Evolutionary conservation across 2,888 invertebrate genomes (phyloP).

Genomic region (Synanthedon andrenaeformis): DNA sequence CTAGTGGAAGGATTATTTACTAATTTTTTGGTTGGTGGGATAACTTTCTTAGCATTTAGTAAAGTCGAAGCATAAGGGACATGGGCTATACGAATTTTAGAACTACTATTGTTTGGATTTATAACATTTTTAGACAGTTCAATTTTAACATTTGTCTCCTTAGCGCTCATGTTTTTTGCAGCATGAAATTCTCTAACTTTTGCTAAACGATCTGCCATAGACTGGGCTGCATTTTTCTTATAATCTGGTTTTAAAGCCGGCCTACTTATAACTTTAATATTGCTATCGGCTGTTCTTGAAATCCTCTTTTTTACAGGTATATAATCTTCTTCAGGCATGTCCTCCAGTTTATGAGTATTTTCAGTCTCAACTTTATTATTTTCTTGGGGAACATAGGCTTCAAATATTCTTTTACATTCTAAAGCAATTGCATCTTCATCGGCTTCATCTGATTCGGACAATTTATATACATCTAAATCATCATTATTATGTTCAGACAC

Average conservation of each 20-base stretch:
- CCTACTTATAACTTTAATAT: constrained; percentile 38
- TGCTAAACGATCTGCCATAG: constrained; percentile 60
- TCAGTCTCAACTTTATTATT: constrained; percentile 34
- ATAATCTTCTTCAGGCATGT: constrained; percentile 47
- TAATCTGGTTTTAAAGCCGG: constrained; percentile 62
- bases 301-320: constrained; percentile 74
- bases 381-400: constrained; percentile 75
- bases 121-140: constrained; percentile 32
- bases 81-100: constrained; percentile 78
- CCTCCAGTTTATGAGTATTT: constrained; percentile 18
- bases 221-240: constrained; percentile 68
- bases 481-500: constrained; percentile 18
- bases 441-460: constrained; percentile 73
- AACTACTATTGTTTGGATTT: constrained; percentile 24
- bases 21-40: constrained; percentile 60
- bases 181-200: constrained; percentile 62
- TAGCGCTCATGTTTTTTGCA: constrained; percentile 29
- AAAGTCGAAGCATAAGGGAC: constrained; percentile 82
- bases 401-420: constrained; percentile 89
- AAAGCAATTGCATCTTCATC: constrained; percentile 80
- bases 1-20: constrained; percentile 50
- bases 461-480: constrained; percentile 30
- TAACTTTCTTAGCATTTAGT: constrained; percentile 76
- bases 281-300: constrained; percentile 75
- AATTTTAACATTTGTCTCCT: constrained; percentile 30